Base-by-base conservation (phyloP, 2,113 vertebrate genomes). In the Marmota monax region DNA sequence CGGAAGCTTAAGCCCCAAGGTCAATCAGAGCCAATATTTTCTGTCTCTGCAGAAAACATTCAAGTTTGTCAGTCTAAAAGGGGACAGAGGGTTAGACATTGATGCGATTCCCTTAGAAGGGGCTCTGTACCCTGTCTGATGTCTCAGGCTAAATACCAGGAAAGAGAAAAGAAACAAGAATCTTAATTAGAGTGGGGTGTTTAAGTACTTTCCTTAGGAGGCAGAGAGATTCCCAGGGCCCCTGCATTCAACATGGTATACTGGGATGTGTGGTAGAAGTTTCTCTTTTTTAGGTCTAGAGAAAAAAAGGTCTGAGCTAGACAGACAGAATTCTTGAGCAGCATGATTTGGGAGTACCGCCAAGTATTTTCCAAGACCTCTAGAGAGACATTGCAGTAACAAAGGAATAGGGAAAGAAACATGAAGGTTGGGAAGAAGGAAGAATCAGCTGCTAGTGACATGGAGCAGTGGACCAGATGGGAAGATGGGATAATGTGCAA, bases 91-190 rank as follows among this genome's bases (percentile, higher is more conserved):
- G 29, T 42, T 73, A 45, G 34, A 34, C 61, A 7, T 4, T 94
- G 74, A 14, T 53, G 2, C 37, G 42, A n/a, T 69, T 70, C 18
- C 63, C 51, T 77, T 74, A 83, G 18, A 77, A 42, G 25, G 65
- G 39, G 17, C 14, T 86, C 6, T 74, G 29, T 69, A 37, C 25
- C 56, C 72, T 74, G 67, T 53, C 6, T 89, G 17, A 58, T 58
- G 23, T 94, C 14, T 93, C 18, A 87, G 63, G 25, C 45, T 48
- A 53, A 92, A 72, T 20, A 29, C 53, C 45, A 63, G 29, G 53
- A 51, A 85, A 94, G 42, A 91, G 27, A 77, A 76, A 63, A 85
- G 84, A 25, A 65, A 32, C 4, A 80, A 42, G 80, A 94, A 86
- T 8, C 17, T 16, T 65, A 48, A 76, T 70, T 83, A 63, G 58